phyloP scores from a whole-genome alignment of 2,113 vertebrate genomes.

The Oncorhynchus mykiss region DNA sequence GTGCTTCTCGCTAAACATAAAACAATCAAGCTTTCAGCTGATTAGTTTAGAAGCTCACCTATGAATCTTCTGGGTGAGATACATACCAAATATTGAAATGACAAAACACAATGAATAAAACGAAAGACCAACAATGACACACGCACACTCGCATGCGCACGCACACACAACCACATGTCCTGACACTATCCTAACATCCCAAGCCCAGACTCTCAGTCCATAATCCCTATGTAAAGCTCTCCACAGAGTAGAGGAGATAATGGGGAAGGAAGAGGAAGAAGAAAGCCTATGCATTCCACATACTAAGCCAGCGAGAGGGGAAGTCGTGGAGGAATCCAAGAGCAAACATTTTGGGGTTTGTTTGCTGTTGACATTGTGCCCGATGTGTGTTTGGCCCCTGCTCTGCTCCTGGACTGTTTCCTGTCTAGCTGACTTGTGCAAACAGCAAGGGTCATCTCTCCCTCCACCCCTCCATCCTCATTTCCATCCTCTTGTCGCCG shows the following conservation, averaged over 20 bases:
- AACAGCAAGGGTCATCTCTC: not conserved
- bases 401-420: constrained; percentile 10
- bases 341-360: constrained; percentile 13
- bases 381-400: constrained; percentile 11
- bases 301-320: not conserved
- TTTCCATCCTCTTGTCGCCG: not conserved
- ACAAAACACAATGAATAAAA: constrained; percentile 9
- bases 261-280: not conserved
- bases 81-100: not conserved
- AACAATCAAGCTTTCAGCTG: constrained; percentile 3
- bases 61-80: constrained; percentile 18
- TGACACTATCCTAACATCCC: constrained; percentile 9
- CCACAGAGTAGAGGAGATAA: constrained; percentile 1
- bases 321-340: constrained; percentile 24
- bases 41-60: constrained; percentile 8
- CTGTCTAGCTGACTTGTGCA: constrained; percentile 10
- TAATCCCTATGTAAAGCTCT: not conserved
- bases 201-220: constrained; percentile 2
- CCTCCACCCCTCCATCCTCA: not conserved
- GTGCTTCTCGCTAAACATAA: constrained; percentile 18
- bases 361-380: constrained; percentile 27
- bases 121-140: constrained; percentile 1
- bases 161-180: constrained; percentile 19
- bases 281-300: constrained; percentile 1
- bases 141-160: constrained; percentile 2